These are phyloP conservation scores for Protodeltote pygarga DNA, from an alignment of 2,888 invertebrate species.

Conservation along the genomic window DNA sequence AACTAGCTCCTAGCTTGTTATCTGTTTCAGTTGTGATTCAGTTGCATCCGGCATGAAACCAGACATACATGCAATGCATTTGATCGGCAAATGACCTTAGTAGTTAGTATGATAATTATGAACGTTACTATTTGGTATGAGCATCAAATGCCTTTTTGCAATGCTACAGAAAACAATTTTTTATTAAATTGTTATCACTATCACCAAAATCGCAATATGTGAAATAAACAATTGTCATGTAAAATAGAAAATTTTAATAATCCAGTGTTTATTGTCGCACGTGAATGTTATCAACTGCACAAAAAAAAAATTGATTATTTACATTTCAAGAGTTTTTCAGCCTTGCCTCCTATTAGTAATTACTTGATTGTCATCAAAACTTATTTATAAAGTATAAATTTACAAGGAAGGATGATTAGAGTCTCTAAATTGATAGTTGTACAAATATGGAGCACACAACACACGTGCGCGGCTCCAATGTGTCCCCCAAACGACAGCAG, in stretches of 20 bases:
- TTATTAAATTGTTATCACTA: too few relatives aligned
- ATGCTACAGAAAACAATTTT: constrained; percentile 23
- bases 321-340: too few relatives aligned
- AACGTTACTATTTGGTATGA: constrained; percentile 25
- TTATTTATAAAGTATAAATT: too few relatives aligned
- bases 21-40: constrained; percentile 25
- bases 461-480: constrained; percentile 24
- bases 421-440: constrained; percentile 6
- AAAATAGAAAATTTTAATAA: too few relatives aligned
- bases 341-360: too few relatives aligned
- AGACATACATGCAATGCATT: constrained; percentile 36
- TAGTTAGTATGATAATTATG: too few relatives aligned
- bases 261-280: too few relatives aligned
- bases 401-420: constrained; percentile 3
- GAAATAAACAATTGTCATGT: too few relatives aligned
- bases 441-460: constrained; percentile 25
- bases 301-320: too few relatives aligned
- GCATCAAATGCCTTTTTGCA: constrained; percentile 25
- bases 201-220: too few relatives aligned
- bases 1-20: constrained; percentile 7
- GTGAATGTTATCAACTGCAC: too few relatives aligned
- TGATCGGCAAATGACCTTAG: constrained; percentile 34
- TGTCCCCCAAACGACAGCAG: constrained; percentile 13
- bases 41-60: constrained; percentile 40
- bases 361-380: too few relatives aligned